Percentiles rank a stretch among this genome's conserved stretches.
Evolutionary conservation across 2,113 vertebrate species (phyloP).

Genomic region (Ariopsis seemanni): DNA sequence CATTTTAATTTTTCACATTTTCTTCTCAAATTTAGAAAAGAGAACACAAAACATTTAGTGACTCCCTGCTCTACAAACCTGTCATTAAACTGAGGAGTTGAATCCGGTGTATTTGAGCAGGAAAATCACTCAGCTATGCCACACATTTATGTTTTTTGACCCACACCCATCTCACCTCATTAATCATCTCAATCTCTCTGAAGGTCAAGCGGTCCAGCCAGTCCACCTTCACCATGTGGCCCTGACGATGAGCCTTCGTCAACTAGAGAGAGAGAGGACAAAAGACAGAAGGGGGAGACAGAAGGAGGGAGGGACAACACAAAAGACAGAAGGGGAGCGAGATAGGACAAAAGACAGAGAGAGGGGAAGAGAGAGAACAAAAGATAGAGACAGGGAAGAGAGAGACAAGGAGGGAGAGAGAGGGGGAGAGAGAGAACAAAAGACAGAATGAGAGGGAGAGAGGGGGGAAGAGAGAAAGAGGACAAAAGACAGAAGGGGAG

Average conservation of each 20-base stretch:
- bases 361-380: too few species aligned
- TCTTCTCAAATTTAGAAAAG: neutral
- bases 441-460: too few species aligned
- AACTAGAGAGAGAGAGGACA: constrained; percentile 69
- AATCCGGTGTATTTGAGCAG: neutral
- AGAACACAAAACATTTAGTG: neutral
- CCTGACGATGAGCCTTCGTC: constrained; percentile 96
- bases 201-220: constrained; percentile 98
- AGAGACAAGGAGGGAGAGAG: constrained; percentile 31
- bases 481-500: too few species aligned
- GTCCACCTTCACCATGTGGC: constrained; percentile 99
- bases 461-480: too few species aligned
- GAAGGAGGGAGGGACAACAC: too few species aligned
- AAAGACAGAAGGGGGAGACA: too few species aligned
- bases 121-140: neutral
- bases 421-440: neutral
- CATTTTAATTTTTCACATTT: neutral
- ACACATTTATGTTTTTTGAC: neutral
- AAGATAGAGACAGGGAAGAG: neutral
- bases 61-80: neutral
- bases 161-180: constrained; percentile 79
- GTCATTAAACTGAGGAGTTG: neutral
- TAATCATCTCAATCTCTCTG: constrained; percentile 99
- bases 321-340: too few species aligned
- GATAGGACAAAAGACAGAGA: too few species aligned